A percentile compares a stretch with the other conserved stretches of the same genome.
These are phyloP conservation scores for Siderastrea siderea DNA, from an alignment of 92 coral and sea anemone species.

Conservation along the genomic window DNA sequence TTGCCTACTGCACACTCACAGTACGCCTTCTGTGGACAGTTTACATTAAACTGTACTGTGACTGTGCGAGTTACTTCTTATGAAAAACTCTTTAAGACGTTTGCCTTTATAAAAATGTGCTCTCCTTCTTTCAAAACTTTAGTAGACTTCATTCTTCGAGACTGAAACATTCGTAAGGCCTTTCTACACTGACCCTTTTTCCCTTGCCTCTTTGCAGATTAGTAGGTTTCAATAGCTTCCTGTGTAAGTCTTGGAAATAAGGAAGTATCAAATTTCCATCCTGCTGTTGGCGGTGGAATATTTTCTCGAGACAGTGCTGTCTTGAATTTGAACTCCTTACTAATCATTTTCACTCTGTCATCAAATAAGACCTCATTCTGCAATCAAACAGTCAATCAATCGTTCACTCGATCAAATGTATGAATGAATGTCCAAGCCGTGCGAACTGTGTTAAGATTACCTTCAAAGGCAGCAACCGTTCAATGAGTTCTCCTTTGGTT, in stretches of 20 bases:
- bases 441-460: not conserved
- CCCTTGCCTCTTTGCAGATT: conserved; percentile 56
- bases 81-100: conserved; percentile 55
- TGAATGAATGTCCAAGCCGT: no score
- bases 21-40: conserved; percentile 52
- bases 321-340: conserved; percentile 36
- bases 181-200: conserved; percentile 59
- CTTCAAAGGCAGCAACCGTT: conserved; percentile 37
- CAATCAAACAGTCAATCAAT: no score
- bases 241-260: conserved; percentile 27
- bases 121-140: conserved; percentile 43
- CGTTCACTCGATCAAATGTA: no score
- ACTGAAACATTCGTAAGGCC: conserved; percentile 55
- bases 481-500: conserved; percentile 33
- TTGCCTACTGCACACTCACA: conserved; percentile 63
- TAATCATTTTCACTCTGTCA: conserved; percentile 30
- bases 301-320: conserved; percentile 56
- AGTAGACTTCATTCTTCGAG: conserved; percentile 55
- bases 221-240: conserved; percentile 35
- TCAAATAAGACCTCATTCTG: conserved; percentile 35
- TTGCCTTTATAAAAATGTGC: conserved; percentile 39
- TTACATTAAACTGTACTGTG: conserved; percentile 41
- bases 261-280: conserved; percentile 50
- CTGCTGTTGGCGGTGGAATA: conserved; percentile 63
- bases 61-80: conserved; percentile 68